A percentile compares a stretch with the other conserved stretches of the same genome.
Conservation (phyloP, 2,113 vertebrate genomes). For the Onychostoma macrolepis region DNA sequence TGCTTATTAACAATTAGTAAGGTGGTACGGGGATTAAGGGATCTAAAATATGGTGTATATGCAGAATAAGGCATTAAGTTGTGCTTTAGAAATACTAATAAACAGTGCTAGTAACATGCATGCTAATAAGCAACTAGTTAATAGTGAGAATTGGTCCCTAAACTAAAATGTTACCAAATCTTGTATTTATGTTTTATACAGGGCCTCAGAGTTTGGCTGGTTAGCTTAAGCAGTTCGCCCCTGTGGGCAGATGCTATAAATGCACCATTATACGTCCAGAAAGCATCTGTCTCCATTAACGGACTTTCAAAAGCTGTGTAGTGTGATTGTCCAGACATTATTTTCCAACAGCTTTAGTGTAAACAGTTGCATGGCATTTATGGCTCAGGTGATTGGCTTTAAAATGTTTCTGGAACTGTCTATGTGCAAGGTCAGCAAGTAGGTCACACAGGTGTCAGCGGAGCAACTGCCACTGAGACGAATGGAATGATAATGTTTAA, state of each 20-base stretch:
- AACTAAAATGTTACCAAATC: background rate
- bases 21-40: background rate
- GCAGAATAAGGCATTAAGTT: background rate
- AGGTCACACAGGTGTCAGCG: background rate
- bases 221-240: background rate
- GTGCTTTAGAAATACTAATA: background rate
- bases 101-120: too few relatives aligned
- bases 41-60: background rate
- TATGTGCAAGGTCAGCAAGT: background rate
- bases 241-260: background rate
- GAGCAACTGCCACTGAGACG: background rate
- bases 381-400: background rate
- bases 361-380: background rate
- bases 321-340: background rate
- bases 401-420: background rate
- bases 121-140: too few relatives aligned
- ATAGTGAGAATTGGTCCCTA: background rate
- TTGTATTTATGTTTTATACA: background rate
- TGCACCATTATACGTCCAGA: background rate
- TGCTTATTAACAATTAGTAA: background rate
- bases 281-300: background rate
- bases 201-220: background rate
- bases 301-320: background rate
- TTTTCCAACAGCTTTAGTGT: background rate
- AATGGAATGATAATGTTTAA: background rate